phyloP scores from a whole-genome alignment of 2,797 vertebrate genomes.

The Spinus pinus region DNA sequence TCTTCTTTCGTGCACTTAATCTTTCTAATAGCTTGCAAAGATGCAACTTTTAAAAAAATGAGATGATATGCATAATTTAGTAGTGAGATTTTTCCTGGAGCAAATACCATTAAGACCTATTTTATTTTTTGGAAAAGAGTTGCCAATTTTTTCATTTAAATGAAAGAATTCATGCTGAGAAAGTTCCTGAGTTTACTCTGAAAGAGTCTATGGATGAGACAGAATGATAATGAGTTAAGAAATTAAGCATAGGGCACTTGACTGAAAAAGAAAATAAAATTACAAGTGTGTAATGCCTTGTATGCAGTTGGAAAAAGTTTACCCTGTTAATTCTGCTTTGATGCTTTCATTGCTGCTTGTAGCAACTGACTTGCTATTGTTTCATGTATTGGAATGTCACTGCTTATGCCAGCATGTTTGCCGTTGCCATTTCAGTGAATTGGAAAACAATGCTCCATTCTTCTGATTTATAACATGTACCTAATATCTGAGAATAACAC shows the following conservation, averaged over 20 bases:
- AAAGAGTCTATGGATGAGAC: not conserved
- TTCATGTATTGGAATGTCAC: not conserved
- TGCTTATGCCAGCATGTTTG: slow-evolving; percentile 50
- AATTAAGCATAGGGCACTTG: not conserved
- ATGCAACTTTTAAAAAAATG: not conserved
- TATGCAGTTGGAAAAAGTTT: not conserved
- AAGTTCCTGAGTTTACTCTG: not conserved
- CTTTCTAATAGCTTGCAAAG: not conserved
- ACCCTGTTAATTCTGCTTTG: not conserved
- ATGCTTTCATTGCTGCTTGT: slow-evolving; percentile 3
- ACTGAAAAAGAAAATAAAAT: not conserved
- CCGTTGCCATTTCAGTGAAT: not conserved
- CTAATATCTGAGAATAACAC: not conserved
- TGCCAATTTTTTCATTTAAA: not conserved
- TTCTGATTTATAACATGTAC: not conserved
- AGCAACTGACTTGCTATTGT: not conserved
- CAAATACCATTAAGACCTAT: not conserved
- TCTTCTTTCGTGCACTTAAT: not conserved
- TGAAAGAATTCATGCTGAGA: not conserved
- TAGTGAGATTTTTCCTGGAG: not conserved
- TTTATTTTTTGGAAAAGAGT: not conserved
- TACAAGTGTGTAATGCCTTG: slow-evolving; percentile 48
- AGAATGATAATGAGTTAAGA: not conserved
- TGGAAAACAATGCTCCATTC: not conserved
- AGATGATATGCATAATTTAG: not conserved